Conservation (phyloP, 2,113 vertebrate genomes). For the Labeo rohita region DNA sequence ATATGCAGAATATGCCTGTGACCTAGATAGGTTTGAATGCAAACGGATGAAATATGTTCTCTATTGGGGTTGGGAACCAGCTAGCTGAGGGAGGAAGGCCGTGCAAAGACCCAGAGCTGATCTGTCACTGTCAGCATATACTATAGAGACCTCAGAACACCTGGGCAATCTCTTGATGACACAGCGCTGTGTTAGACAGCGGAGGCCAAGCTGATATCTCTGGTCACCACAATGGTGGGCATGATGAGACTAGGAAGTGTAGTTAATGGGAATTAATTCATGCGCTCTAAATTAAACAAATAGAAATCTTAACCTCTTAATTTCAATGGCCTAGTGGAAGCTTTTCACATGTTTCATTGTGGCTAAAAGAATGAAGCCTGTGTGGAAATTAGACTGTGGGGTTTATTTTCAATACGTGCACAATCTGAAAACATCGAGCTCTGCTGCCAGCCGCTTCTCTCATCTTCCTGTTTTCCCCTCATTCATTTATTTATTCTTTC, state of each 20-base stretch:
- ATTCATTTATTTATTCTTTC: constrained; percentile 35
- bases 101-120: constrained; percentile 49
- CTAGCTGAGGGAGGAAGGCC: constrained; percentile 42
- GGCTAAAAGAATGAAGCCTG: neutral
- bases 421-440: neutral
- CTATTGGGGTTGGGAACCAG: constrained; percentile 42
- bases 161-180: constrained; percentile 44
- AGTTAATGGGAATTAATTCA: neutral
- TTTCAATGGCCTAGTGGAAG: neutral
- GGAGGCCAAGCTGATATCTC: constrained; percentile 42
- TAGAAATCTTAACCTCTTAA: neutral
- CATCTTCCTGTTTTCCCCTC: constrained; percentile 9
- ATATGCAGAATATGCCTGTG: constrained; percentile 56
- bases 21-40: constrained; percentile 60
- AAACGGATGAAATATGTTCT: constrained; percentile 58
- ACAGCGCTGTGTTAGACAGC: constrained; percentile 34
- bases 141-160: constrained; percentile 49
- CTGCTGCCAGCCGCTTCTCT: constrained; percentile 9
- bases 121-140: constrained; percentile 62
- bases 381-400: constrained; percentile 9
- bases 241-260: neutral
- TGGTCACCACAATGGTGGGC: neutral
- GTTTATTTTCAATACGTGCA: constrained; percentile 19
- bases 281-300: neutral
- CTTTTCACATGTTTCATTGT: neutral